phyloP scores from a whole-genome alignment of 2,888 invertebrate species.

The Halictus quadricinctus region DNA sequence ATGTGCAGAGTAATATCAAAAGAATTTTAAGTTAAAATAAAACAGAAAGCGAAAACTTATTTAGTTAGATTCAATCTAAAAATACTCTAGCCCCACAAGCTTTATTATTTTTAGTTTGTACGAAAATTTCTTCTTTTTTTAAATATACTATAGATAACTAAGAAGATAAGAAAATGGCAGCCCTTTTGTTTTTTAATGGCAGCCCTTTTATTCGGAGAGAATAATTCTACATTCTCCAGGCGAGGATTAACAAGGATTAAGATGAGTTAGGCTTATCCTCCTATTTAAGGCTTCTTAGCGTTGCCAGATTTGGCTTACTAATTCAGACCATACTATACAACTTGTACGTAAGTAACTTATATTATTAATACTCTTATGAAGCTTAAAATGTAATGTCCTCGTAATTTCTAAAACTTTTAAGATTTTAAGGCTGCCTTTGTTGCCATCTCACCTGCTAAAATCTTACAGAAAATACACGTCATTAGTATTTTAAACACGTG shows the following conservation, averaged over 20 bases:
- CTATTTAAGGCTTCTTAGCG: constrained; percentile 1
- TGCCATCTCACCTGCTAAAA: background rate
- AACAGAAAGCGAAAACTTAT: too few species aligned
- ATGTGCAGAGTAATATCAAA: too few species aligned
- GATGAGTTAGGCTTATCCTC: background rate
- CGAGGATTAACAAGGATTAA: background rate
- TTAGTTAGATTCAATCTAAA: too few species aligned
- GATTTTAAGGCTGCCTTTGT: background rate
- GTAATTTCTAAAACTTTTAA: background rate
- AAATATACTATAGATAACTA: background rate
- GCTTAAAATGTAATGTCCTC: background rate
- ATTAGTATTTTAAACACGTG: background rate
- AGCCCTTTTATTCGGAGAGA: background rate
- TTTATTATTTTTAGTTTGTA: too few species aligned
- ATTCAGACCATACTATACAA: too few species aligned
- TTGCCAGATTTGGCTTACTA: background rate
- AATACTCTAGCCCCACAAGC: too few species aligned
- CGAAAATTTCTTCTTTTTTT: background rate
- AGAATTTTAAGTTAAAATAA: too few species aligned
- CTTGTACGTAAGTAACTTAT: background rate
- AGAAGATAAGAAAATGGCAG: background rate
- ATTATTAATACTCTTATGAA: background rate
- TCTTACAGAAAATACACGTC: background rate
- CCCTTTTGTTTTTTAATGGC: background rate
- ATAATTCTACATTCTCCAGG: background rate